These are phyloP conservation scores for Theonella swinhoei DNA, from an alignment of 37 sponge, comb jelly and placozoan species.

Conservation along the genomic window DNA sequence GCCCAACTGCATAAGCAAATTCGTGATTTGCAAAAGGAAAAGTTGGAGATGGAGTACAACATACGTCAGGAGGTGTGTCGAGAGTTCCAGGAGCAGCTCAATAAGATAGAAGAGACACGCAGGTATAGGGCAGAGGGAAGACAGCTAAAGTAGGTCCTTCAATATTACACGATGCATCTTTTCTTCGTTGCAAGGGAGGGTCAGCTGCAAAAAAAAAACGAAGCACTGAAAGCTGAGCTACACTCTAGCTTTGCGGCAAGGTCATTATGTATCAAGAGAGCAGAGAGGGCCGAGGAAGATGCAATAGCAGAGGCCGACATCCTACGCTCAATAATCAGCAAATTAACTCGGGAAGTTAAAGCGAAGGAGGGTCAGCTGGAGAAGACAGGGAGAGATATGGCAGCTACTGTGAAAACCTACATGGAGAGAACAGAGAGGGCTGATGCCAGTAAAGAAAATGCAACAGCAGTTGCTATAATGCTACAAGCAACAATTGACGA, in stretches of 20 bases:
- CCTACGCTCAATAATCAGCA: too few relatives aligned
- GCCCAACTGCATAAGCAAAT: not conserved
- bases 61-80: conserved; percentile 64
- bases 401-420: too few relatives aligned
- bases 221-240: not conserved
- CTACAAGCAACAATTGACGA: conserved; percentile 15
- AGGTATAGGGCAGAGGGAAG: too few relatives aligned
- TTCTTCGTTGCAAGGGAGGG: not conserved
- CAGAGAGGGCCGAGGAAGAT: too few relatives aligned
- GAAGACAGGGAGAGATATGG: too few relatives aligned
- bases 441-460: too few relatives aligned
- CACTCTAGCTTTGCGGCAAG: too few relatives aligned
- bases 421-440: not conserved
- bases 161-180: not conserved
- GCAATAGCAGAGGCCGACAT: too few relatives aligned
- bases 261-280: too few relatives aligned
- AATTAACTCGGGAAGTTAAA: too few relatives aligned
- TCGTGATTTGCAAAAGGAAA: conserved; percentile 12
- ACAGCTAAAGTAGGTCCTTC: too few relatives aligned
- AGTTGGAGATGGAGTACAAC: conserved; percentile 48
- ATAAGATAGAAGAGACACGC: conserved; percentile 59
- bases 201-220: not conserved
- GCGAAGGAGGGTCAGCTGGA: too few relatives aligned
- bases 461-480: conserved; percentile 6
- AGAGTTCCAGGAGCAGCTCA: conserved; percentile 68